These are phyloP conservation scores for Lasioglossum morio DNA, from an alignment of 2,888 invertebrate genomes.

Conservation along the genomic window DNA sequence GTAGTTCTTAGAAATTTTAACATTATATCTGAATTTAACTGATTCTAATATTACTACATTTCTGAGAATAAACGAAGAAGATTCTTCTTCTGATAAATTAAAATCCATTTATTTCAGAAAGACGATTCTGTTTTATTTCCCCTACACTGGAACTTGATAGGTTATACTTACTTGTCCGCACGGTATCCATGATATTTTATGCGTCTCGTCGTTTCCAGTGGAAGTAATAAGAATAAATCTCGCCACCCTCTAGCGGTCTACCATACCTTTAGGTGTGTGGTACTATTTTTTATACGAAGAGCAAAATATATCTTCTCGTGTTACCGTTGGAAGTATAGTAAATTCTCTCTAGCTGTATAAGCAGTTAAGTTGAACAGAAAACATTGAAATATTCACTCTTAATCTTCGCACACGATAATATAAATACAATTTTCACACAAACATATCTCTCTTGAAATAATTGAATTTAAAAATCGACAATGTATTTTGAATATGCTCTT, in stretches of 20 bases:
- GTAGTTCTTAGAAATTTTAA: neutral
- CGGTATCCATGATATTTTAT: slow-evolving; percentile 24
- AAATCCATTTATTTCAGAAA: slow-evolving; percentile 1
- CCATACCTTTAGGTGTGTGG: slow-evolving; percentile 14
- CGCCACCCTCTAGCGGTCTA: slow-evolving; percentile 17
- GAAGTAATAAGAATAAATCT: slow-evolving; percentile 44
- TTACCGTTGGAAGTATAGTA: slow-evolving; percentile 9
- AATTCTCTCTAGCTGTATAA: slow-evolving; percentile 5
- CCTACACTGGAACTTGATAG: slow-evolving; percentile 8
- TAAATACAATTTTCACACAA: neutral
- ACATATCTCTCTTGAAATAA: neutral
- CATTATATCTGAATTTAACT: neutral
- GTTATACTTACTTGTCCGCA: slow-evolving; percentile 10
- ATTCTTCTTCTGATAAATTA: neutral
- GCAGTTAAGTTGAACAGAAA: neutral
- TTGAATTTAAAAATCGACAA: neutral
- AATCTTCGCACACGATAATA: neutral
- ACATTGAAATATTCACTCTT: neutral
- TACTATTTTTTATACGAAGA: slow-evolving; percentile 25
- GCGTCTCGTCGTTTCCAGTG: slow-evolving; percentile 15
- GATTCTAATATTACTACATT: no score
- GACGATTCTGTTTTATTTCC: neutral
- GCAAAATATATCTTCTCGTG: neutral
- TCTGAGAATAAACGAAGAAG: neutral
- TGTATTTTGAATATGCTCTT: neutral